phyloP scores from a whole-genome alignment of 1,140 invertebrate species.

The Drosophila orosa region DNA sequence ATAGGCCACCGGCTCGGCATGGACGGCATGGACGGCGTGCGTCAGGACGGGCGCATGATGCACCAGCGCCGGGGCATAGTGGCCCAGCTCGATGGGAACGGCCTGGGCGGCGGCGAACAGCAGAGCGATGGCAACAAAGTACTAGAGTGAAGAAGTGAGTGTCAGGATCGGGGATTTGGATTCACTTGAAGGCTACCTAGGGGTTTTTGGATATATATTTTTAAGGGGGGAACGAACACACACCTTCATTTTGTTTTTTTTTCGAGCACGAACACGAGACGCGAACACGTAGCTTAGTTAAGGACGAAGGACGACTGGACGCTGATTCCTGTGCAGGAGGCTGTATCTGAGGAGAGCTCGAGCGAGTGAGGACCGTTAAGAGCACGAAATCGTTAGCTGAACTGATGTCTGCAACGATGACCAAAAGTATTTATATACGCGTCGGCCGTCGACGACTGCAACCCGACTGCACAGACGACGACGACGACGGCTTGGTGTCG shows the following conservation, averaged over 20 bases:
- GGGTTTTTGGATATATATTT: background rate
- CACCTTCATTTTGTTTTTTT: conserved; percentile 67
- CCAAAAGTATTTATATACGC: conserved; percentile 83
- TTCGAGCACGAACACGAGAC: conserved; percentile 52
- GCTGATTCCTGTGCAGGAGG: conserved; percentile 41
- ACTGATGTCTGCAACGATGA: conserved; percentile 83
- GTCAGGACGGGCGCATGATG: conserved; percentile 76
- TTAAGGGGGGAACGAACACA: conserved; percentile 15
- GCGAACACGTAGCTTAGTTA: conserved; percentile 34
- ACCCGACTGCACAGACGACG: conserved; percentile 39
- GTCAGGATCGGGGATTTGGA: conserved; percentile 41
- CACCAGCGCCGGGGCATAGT: conserved; percentile 74
- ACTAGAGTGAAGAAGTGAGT: conserved; percentile 67
- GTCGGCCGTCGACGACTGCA: conserved; percentile 39
- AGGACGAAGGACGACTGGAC: conserved; percentile 63
- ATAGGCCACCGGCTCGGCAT: conserved; percentile 84
- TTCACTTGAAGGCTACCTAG: conserved; percentile 5
- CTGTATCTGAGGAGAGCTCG: conserved; percentile 47
- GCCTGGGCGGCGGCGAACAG: conserved; percentile 77
- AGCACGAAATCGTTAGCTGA: conserved; percentile 82
- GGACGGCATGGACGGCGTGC: conserved; percentile 76
- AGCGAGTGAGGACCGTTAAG: conserved; percentile 70
- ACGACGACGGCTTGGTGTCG: conserved; percentile 34
- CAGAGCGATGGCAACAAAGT: conserved; percentile 80
- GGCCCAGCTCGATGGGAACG: conserved; percentile 80